Percentiles rank a stretch among this genome's conserved stretches.
phyloP scores from a whole-genome alignment of 2,113 vertebrate genomes.

The Pelodiscus sinensis region DNA sequence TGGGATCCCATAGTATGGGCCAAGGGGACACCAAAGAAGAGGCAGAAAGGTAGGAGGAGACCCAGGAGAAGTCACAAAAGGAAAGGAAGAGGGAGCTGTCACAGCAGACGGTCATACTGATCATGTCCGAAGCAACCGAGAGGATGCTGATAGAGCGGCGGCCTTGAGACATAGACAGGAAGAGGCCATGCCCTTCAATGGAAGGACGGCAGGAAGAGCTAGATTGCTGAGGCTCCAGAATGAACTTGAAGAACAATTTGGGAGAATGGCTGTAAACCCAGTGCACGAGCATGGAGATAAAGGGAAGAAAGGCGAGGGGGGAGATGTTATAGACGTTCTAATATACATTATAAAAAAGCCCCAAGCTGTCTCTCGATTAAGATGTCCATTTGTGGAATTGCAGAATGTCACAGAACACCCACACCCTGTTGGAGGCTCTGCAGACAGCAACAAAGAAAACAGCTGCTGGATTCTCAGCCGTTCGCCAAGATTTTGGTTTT shows the following conservation, averaged over 20 bases:
- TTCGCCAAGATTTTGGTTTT: not conserved
- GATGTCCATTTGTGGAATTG: not conserved
- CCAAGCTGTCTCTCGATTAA: not conserved
- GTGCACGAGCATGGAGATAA: not conserved
- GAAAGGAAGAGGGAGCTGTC: not conserved
- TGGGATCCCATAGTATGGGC: not conserved
- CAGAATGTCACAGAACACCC: not conserved
- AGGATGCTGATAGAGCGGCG: not conserved
- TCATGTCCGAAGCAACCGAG: not conserved
- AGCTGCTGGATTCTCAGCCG: not conserved
- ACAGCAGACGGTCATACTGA: not conserved
- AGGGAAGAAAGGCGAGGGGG: not conserved
- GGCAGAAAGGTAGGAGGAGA: not conserved
- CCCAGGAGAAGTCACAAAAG: not conserved
- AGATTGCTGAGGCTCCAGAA: not conserved
- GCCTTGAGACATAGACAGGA: not conserved
- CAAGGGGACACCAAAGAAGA: not conserved
- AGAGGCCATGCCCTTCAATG: not conserved
- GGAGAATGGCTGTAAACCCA: not conserved
- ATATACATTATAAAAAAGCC: not conserved
- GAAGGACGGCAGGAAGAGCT: fast-evolving
- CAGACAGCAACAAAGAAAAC: not conserved
- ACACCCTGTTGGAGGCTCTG: not conserved
- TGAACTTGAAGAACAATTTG: not conserved
- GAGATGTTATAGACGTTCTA: too few species aligned